A percentile compares a stretch with the other conserved stretches of the same genome.
phyloP scores from a whole-genome alignment of 2,888 invertebrate species.

The Drosophila leonis region DNA sequence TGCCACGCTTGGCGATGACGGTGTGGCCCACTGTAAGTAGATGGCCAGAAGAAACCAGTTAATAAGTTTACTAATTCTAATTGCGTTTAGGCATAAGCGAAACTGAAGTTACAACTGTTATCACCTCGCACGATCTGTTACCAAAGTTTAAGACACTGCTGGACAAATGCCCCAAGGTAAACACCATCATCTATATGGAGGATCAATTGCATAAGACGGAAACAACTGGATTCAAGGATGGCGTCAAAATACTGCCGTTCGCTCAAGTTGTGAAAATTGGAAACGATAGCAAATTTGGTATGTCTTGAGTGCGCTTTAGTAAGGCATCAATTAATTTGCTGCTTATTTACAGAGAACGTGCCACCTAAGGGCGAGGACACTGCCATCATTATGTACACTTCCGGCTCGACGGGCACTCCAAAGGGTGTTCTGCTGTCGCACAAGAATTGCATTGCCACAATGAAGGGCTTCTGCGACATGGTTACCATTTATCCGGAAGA shows the following conservation, averaged over 20 bases:
- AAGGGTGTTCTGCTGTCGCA: constrained; percentile 95
- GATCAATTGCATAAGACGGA: constrained; percentile 92
- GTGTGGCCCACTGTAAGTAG: constrained; percentile 93
- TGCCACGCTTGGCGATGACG: constrained; percentile 98
- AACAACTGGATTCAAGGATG: constrained; percentile 89
- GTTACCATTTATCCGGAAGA: constrained; percentile 91
- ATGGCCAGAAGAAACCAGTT: background rate
- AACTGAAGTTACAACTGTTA: constrained; percentile 96
- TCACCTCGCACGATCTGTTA: constrained; percentile 96
- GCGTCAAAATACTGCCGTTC: constrained; percentile 91
- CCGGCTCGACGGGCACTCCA: constrained; percentile 97
- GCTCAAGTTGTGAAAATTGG: constrained; percentile 89
- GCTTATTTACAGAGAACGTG: constrained; percentile 86
- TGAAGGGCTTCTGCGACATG: constrained; percentile 93
- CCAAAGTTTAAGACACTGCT: constrained; percentile 95
- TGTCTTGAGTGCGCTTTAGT: constrained; percentile 47
- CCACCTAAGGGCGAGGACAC: constrained; percentile 91
- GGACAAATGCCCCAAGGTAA: constrained; percentile 90
- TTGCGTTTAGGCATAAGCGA: constrained; percentile 90
- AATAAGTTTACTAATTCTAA: background rate
- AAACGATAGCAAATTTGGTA: constrained; percentile 86
- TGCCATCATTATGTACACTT: constrained; percentile 99
- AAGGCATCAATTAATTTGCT: background rate
- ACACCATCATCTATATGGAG: constrained; percentile 94
- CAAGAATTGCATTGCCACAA: constrained; percentile 92